phyloP scores from a whole-genome alignment of 2,797 vertebrate genomes.

The Enteromius afrohamiltoni region DNA sequence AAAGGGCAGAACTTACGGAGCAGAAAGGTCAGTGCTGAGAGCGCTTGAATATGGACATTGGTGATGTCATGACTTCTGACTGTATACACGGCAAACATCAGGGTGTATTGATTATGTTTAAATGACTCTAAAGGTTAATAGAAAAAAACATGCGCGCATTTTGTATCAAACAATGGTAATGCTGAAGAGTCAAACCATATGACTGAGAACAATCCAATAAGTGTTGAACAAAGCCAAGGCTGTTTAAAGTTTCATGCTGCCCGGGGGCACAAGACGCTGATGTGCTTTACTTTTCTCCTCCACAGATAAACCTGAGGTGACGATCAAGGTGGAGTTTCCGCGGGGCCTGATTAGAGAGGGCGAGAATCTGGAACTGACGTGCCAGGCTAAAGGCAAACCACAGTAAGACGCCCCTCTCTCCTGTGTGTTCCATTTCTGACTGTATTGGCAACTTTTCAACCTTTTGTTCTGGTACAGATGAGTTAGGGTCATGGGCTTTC shows the following conservation, averaged over 20 bases:
- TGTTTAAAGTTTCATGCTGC: slow-evolving; percentile 49
- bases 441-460: background rate
- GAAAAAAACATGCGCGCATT: slow-evolving; percentile 29
- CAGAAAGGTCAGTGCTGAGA: slow-evolving; percentile 62
- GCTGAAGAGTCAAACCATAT: slow-evolving; percentile 36
- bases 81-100: slow-evolving; percentile 37
- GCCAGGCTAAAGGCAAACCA: slow-evolving; percentile 92
- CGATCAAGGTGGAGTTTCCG: slow-evolving; percentile 91
- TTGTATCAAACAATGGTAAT: slow-evolving; percentile 38
- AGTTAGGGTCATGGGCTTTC: background rate
- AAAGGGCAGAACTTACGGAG: slow-evolving; percentile 61
- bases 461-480: background rate
- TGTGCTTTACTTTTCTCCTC: slow-evolving; percentile 30
- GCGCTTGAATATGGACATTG: slow-evolving; percentile 41
- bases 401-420: slow-evolving; percentile 80
- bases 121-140: slow-evolving; percentile 43
- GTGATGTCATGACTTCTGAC: slow-evolving; percentile 34
- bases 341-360: slow-evolving; percentile 94
- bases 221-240: slow-evolving; percentile 38
- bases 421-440: background rate
- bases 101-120: slow-evolving; percentile 46
- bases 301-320: slow-evolving; percentile 97
- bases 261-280: slow-evolving; percentile 15
- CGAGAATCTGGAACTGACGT: slow-evolving; percentile 91
- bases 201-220: slow-evolving; percentile 46